These are phyloP conservation scores for Hydrocynus forskahlii DNA, from an alignment of 2,797 vertebrate genomes.

Conservation along the genomic window DNA sequence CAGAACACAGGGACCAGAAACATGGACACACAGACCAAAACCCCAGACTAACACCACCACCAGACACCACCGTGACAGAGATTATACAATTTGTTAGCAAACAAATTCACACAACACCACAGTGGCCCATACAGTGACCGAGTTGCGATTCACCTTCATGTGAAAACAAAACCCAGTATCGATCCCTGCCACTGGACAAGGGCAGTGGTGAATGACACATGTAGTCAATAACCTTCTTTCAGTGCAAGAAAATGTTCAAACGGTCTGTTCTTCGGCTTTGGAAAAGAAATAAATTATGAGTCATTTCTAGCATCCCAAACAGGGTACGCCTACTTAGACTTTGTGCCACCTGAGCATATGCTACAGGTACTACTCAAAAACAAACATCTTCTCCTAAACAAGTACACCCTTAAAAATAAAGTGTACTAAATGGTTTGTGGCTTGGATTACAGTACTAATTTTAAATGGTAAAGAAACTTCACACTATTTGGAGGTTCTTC, in stretches of 20 bases:
- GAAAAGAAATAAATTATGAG: neutral
- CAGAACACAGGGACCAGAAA: too few relatives aligned
- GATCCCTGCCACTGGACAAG: neutral
- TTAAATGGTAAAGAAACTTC: too few relatives aligned
- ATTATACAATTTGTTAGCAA: too few relatives aligned
- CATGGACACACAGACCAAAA: too few relatives aligned
- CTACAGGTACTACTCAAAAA: neutral
- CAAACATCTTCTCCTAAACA: neutral
- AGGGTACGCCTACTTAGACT: neutral
- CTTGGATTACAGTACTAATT: neutral
- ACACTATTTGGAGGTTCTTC: neutral
- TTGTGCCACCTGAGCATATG: neutral
- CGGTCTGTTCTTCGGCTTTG: neutral
- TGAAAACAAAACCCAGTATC: neutral
- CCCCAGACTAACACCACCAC: too few relatives aligned
- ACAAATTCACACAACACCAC: neutral
- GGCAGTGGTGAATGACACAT: neutral
- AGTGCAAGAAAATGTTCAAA: neutral
- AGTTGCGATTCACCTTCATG: neutral
- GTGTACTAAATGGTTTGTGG: neutral
- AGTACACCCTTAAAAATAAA: neutral
- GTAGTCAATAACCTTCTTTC: neutral
- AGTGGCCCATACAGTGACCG: too few relatives aligned
- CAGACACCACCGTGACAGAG: too few relatives aligned
- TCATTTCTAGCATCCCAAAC: conserved; percentile 1